These are phyloP conservation scores for Nebria ingens DNA, from an alignment of 1,140 invertebrate genomes.

Conservation along the genomic window DNA sequence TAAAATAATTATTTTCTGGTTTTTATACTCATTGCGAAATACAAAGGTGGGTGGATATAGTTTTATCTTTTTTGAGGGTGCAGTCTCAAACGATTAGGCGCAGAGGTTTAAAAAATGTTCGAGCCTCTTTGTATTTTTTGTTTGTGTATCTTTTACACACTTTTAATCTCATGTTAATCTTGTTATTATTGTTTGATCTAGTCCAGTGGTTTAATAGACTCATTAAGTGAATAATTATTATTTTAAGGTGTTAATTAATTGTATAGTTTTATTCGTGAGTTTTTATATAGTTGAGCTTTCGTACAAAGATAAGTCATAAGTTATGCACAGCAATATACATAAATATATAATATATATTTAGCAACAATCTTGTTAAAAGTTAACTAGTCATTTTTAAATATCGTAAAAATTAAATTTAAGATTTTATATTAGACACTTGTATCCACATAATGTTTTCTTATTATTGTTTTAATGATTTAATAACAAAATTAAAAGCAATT, in stretches of 20 bases:
- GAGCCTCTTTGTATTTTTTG: no score
- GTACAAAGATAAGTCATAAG: slow-evolving; percentile 1
- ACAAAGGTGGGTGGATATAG: no score
- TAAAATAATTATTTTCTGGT: no score
- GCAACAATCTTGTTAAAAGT: neutral
- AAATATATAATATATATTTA: neutral
- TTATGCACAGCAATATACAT: neutral
- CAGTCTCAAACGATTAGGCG: no score
- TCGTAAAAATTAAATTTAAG: neutral
- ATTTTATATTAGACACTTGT: neutral
- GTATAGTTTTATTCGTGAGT: neutral
- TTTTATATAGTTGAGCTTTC: slow-evolving; percentile 2
- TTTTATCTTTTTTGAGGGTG: no score
- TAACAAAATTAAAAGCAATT: neutral
- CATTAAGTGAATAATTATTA: neutral
- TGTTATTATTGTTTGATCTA: no score
- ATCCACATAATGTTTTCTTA: neutral
- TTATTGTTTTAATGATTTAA: slow-evolving; percentile 2
- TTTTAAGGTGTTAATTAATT: neutral
- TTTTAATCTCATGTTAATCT: no score
- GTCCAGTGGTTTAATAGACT: no score
- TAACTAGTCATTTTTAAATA: slow-evolving; percentile 4
- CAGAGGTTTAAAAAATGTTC: no score
- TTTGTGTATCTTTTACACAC: no score
- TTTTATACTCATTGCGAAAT: no score